phyloP scores from a whole-genome alignment of 1,140 invertebrate species.

The Drosophila suzukii region DNA sequence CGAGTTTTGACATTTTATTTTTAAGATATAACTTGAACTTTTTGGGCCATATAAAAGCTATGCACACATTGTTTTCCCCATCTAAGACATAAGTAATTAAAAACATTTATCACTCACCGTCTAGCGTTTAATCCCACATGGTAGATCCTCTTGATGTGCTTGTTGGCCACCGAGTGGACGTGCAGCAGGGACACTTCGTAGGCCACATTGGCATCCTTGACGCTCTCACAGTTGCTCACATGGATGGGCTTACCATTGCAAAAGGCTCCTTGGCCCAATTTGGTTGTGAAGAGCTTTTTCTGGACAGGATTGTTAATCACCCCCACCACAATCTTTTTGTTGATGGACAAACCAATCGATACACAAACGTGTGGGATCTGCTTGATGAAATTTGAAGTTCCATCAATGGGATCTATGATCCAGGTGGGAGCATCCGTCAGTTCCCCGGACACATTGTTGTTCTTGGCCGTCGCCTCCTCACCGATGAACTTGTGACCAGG shows the following conservation, averaged over 20 bases:
- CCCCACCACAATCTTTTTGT: slow-evolving; percentile 88
- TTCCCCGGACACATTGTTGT: slow-evolving; percentile 86
- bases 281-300: slow-evolving; percentile 90
- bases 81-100: not conserved
- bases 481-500: slow-evolving; percentile 94
- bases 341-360: slow-evolving; percentile 88
- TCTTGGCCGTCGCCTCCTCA: slow-evolving; percentile 90
- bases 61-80: no score
- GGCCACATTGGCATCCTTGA: slow-evolving; percentile 78
- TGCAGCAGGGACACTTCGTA: slow-evolving; percentile 81
- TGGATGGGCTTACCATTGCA: slow-evolving; percentile 88
- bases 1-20: not conserved
- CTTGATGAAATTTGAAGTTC: slow-evolving; percentile 91
- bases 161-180: slow-evolving; percentile 68
- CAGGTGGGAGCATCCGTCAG: slow-evolving; percentile 93
- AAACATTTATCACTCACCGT: slow-evolving; percentile 49
- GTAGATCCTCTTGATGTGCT: slow-evolving; percentile 82
- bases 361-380: slow-evolving; percentile 88
- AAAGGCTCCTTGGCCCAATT: slow-evolving; percentile 89
- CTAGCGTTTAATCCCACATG: slow-evolving; percentile 73
- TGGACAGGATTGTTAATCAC: slow-evolving; percentile 92
- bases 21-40: no score
- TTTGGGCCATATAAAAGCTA: no score
- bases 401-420: slow-evolving; percentile 94
- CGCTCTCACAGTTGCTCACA: slow-evolving; percentile 66